Evolutionary conservation across 1,140 invertebrate genomes (phyloP).

Genomic region (Limonius californicus): DNA sequence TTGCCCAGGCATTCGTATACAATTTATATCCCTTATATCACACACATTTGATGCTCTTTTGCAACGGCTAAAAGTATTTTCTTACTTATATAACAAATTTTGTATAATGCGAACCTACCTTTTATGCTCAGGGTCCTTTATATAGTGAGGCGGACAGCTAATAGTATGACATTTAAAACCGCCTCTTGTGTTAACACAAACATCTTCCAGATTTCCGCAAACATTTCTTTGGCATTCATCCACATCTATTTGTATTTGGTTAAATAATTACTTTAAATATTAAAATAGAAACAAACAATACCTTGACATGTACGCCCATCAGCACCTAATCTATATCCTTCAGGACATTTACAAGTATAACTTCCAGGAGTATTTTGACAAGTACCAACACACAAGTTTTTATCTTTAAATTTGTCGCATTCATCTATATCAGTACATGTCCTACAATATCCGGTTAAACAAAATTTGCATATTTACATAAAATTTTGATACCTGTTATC

Average conservation of each 20-base stretch:
- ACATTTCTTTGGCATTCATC: slow-evolving; percentile 76
- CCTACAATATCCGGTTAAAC: slow-evolving; percentile 45
- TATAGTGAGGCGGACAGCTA: slow-evolving; percentile 78
- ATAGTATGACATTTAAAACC: slow-evolving; percentile 83
- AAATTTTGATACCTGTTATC: slow-evolving; percentile 60
- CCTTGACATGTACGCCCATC: slow-evolving; percentile 74
- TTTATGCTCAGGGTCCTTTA: slow-evolving; percentile 64
- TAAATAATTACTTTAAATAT: no score
- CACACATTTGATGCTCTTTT: slow-evolving; percentile 66
- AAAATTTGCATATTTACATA: background rate
- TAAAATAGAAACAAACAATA: slow-evolving; percentile 38
- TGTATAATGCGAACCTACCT: no score
- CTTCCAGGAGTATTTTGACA: slow-evolving; percentile 86
- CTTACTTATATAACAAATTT: background rate
- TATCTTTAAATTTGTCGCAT: slow-evolving; percentile 68
- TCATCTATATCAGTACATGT: slow-evolving; percentile 86
- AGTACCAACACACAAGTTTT: slow-evolving; percentile 74
- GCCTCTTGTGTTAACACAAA: slow-evolving; percentile 89
- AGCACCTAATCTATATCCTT: slow-evolving; percentile 70
- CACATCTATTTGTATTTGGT: no score
- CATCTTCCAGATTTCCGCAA: slow-evolving; percentile 63
- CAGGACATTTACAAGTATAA: slow-evolving; percentile 81
- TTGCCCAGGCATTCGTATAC: slow-evolving; percentile 71
- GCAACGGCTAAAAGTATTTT: slow-evolving; percentile 65
- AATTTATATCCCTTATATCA: slow-evolving; percentile 62